A percentile compares a stretch with the other conserved stretches of the same genome.
phyloP scores from a whole-genome alignment of 2,797 vertebrate species.

The Hemitrygon akajei region DNA sequence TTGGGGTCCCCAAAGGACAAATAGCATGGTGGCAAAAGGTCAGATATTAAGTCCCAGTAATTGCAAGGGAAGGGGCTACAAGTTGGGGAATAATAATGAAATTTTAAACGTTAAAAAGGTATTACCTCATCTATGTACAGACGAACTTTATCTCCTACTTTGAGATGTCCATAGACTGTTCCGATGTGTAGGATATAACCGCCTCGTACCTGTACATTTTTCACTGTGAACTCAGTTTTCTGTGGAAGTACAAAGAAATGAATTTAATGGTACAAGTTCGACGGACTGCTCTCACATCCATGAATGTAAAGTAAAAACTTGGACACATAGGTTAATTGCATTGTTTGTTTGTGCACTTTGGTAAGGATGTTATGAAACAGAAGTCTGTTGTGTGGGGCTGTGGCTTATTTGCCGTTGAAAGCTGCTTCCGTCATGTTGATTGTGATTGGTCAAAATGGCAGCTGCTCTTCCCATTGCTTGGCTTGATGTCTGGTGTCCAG shows the following conservation, averaged over 20 bases:
- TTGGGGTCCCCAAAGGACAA: no score
- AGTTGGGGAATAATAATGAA: neutral
- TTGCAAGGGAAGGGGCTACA: neutral
- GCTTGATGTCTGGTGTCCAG: no score
- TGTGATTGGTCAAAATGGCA: no score
- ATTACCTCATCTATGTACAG: conserved; percentile 85
- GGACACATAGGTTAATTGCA: neutral
- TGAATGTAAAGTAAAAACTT: neutral
- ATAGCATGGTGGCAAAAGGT: no score
- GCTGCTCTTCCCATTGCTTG: no score
- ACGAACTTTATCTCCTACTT: conserved; percentile 75
- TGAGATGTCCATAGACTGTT: conserved; percentile 77
- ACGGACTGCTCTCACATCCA: neutral
- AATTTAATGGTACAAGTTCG: neutral
- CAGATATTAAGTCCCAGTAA: no score
- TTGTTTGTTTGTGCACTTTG: neutral
- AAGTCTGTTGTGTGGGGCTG: neutral
- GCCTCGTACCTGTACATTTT: conserved; percentile 89
- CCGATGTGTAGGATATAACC: conserved; percentile 87
- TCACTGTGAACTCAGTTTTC: conserved; percentile 92
- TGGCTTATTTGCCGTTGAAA: no score
- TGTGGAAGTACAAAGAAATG: conserved; percentile 45
- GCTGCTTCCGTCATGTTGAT: no score
- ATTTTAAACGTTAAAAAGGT: conserved; percentile 1
- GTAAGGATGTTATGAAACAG: neutral